Evolutionary conservation across 2,888 invertebrate genomes (phyloP).

Genomic region (Drosophila nigricruria): DNA sequence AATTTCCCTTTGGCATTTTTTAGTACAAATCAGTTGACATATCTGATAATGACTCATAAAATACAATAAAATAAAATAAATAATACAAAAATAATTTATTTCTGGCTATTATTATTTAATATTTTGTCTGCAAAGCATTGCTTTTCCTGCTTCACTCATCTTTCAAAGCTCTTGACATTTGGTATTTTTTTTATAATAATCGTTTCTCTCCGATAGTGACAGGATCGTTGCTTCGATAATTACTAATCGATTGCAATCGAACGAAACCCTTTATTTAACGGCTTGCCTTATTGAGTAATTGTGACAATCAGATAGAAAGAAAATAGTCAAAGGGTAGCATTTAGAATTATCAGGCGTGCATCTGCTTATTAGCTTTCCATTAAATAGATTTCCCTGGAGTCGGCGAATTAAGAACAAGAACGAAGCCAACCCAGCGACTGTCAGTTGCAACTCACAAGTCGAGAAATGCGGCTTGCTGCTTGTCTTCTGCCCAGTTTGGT

Average conservation of each 20-base stretch:
- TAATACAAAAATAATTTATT: no score
- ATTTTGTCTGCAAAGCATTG: background rate
- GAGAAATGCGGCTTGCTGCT: constrained; percentile 31
- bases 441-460: constrained; percentile 24
- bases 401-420: background rate
- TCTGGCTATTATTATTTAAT: background rate
- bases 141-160: background rate
- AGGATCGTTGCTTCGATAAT: background rate
- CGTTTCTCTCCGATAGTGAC: background rate
- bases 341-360: constrained; percentile 6
- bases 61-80: no score
- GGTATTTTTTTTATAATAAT: no score
- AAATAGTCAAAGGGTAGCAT: background rate
- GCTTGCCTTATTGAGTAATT: background rate
- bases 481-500: background rate
- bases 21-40: background rate
- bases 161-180: background rate
- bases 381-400: constrained; percentile 52
- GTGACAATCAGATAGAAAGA: background rate
- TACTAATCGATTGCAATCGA: background rate
- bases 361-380: constrained; percentile 27
- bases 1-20: background rate
- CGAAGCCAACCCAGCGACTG: background rate
- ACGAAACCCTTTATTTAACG: background rate
- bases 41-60: background rate